Conservation (phyloP, 2,113 vertebrate genomes). For the Brachyhypopomus gauderio region DNA sequence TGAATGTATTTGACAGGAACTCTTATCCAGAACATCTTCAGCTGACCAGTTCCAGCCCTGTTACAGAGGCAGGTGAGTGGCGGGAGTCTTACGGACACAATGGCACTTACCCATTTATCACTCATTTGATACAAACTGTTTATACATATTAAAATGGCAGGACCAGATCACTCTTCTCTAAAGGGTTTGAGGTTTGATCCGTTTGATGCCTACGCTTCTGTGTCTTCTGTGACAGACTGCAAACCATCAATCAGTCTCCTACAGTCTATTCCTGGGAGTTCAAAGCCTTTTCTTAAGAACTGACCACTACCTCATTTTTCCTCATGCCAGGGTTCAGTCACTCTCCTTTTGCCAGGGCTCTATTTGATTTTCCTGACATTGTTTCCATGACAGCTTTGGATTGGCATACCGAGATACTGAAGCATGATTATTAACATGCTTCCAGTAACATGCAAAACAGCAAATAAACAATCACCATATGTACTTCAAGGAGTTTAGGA, state of each 20-base stretch:
- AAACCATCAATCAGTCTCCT: background rate
- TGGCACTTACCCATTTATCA: background rate
- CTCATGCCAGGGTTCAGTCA: background rate
- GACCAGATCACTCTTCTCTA: background rate
- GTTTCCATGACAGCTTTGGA: constrained; percentile 42
- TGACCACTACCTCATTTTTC: constrained; percentile 38
- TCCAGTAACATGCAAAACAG: too few species aligned
- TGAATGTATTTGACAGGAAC: too few species aligned
- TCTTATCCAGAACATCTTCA: too few species aligned
- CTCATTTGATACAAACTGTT: background rate
- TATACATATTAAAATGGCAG: background rate
- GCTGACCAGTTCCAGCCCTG: too few species aligned
- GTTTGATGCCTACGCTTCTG: background rate
- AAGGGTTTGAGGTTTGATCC: background rate
- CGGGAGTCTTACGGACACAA: too few species aligned
- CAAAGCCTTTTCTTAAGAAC: constrained; percentile 4
- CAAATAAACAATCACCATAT: too few species aligned
- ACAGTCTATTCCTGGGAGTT: background rate
- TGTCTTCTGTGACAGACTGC: background rate
- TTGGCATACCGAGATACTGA: constrained; percentile 14
- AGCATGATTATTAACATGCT: constrained; percentile 47
- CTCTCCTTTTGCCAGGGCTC: background rate
- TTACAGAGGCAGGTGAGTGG: too few species aligned
- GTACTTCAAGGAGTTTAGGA: too few species aligned
- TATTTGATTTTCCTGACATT: constrained; percentile 29